Evolutionary conservation across 2,888 invertebrate genomes (phyloP).

Genomic region (Acronicta psi): DNA sequence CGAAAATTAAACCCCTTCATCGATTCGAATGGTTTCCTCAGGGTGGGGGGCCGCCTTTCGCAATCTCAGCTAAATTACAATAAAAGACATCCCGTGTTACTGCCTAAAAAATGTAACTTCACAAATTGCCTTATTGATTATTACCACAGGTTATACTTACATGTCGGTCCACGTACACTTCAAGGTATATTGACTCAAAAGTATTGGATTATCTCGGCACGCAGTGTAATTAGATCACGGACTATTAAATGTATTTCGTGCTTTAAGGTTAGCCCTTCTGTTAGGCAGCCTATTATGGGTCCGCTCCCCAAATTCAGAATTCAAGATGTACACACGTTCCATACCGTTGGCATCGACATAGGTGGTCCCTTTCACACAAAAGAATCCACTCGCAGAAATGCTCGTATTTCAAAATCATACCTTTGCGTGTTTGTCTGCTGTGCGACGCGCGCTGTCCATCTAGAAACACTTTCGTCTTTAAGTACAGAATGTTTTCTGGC

Average conservation of each 20-base stretch:
- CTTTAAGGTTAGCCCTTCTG: slow-evolving; percentile 14
- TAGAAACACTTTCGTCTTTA: slow-evolving; percentile 24
- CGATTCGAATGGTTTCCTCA: slow-evolving; percentile 25
- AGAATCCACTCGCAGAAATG: slow-evolving; percentile 30
- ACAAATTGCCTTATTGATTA: slow-evolving; percentile 18
- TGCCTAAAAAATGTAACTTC: slow-evolving; percentile 12
- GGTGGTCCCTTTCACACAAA: slow-evolving; percentile 20
- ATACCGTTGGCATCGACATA: slow-evolving; percentile 22
- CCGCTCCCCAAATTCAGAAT: slow-evolving; percentile 14
- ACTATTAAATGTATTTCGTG: slow-evolving; percentile 18
- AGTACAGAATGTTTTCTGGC: no score
- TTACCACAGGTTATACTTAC: slow-evolving; percentile 26
- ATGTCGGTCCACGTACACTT: slow-evolving; percentile 29
- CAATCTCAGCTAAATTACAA: not conserved
- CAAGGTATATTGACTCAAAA: slow-evolving; percentile 24
- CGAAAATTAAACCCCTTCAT: slow-evolving; percentile 7
- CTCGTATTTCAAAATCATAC: slow-evolving; percentile 48
- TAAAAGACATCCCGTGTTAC: slow-evolving; percentile 2
- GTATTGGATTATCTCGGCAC: slow-evolving; percentile 28
- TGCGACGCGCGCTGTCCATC: slow-evolving; percentile 48
- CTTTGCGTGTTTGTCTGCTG: slow-evolving; percentile 54
- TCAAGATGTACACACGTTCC: slow-evolving; percentile 7
- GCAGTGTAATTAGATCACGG: slow-evolving; percentile 18
- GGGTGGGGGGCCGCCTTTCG: slow-evolving; percentile 12
- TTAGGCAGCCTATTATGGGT: slow-evolving; percentile 26